Base-by-base conservation (phyloP, 2,113 vertebrate genomes). In the Synchiropus splendidus region DNA sequence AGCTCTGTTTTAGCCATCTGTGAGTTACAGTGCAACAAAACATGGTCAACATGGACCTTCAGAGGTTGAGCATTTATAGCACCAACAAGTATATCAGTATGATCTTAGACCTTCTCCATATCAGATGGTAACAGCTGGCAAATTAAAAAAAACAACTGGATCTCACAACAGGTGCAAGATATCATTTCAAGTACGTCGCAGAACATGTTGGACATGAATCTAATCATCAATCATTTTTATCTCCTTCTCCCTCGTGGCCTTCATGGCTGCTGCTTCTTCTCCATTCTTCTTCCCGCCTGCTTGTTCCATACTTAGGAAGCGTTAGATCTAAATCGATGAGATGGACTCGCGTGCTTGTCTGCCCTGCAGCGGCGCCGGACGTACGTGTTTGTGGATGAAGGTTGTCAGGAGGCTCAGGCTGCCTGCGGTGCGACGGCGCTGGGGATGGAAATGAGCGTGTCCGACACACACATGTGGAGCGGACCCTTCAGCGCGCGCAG, bases 321-420 rank as follows among this genome's bases (percentile, higher is more conserved):
- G 60, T 68, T 56, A 47, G 34, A 63, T 58, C 40, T 59, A 42
- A 67, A 69, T 57, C 51, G 60, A 72, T 41, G 51, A 61, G 18
- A 14, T 12, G 16, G 37, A 53, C 40, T 16, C 18, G 53, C 53
- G 42, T 44, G 48, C 69, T 50, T 63, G 42, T 55, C 39, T 58
- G 36, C 34, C 58, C 40, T 21, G 9, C 11, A 50, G 60, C 42
- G 39, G 48, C 36, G 40, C 15, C 0, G 30, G 36, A 35, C 46
- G 48, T 48, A 44, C 50, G 46, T 18, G 45, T 54, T 30, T 56
- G 51, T 50, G 46, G 38, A 39, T 45, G 58, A 45, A 54, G 36
- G 33, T 13, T 32, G 51, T 58, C 58, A 42, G 33, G 14, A 43
- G 56, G 46, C 44, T 54, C 62, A 58, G 51, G 12, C n/a, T n/a